phyloP scores from a whole-genome alignment of 2,113 vertebrate species.

The Anhinga rufa region DNA sequence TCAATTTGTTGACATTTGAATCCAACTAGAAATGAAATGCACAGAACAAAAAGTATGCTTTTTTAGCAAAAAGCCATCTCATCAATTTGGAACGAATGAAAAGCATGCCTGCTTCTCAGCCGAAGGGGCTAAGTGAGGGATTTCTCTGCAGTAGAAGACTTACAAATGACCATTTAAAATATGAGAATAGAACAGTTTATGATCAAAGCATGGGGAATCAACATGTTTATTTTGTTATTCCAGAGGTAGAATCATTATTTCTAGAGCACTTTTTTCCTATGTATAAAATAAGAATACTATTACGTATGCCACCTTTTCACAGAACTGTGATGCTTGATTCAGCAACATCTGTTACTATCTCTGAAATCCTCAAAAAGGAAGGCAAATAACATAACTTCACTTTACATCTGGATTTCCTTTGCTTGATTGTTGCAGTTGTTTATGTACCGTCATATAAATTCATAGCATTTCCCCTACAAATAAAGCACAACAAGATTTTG shows the following conservation, averaged over 20 bases:
- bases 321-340: not conserved
- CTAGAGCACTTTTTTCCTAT: not conserved
- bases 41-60: not conserved
- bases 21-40: not conserved
- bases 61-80: slow-evolving; percentile 24
- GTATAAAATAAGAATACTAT: not conserved
- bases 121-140: not conserved
- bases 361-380: not conserved
- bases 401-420: not conserved
- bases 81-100: not conserved
- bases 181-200: not conserved
- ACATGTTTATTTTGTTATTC: not conserved
- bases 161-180: not conserved
- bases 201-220: not conserved
- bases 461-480: not conserved
- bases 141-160: not conserved
- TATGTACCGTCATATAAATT: not conserved
- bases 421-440: not conserved
- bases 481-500: not conserved
- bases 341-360: not conserved
- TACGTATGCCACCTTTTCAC: not conserved
- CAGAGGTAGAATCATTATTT: not conserved
- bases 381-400: not conserved
- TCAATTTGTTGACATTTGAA: slow-evolving; percentile 60
- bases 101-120: not conserved